Conservation (phyloP, 2,888 invertebrate species). For the Nemurella pictetii region DNA sequence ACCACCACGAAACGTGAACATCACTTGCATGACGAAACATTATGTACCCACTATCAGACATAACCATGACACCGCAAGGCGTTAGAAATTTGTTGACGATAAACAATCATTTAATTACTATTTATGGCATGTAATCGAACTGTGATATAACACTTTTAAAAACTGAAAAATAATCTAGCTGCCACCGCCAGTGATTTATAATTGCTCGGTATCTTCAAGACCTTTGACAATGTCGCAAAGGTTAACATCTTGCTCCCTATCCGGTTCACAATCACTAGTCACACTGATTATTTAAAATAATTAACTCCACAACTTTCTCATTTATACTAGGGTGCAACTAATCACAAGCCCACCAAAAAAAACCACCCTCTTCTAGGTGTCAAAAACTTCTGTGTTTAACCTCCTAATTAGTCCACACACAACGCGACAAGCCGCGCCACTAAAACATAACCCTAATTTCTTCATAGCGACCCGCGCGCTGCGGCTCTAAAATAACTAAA, state of each 20-base stretch:
- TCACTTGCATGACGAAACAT: no score
- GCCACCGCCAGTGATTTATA: neutral
- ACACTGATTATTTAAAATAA: neutral
- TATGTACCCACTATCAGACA: neutral
- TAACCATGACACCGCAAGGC: neutral
- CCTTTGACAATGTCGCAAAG: neutral
- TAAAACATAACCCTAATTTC: neutral
- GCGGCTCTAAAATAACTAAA: constrained; percentile 14
- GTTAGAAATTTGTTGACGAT: neutral
- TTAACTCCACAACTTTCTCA: constrained; percentile 11
- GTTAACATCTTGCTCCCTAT: neutral
- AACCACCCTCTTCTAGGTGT: constrained; percentile 6
- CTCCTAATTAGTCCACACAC: constrained; percentile 11
- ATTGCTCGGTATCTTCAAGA: neutral
- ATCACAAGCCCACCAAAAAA: neutral
- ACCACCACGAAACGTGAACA: no score
- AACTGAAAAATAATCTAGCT: neutral
- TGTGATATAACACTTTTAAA: neutral
- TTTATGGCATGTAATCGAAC: neutral
- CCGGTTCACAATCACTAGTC: neutral
- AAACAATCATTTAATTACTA: neutral
- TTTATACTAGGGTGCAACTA: neutral
- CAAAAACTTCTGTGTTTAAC: constrained; percentile 22
- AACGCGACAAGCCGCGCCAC: neutral
- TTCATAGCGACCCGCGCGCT: neutral